These are phyloP conservation scores for Brachyistius frenatus DNA, from an alignment of 2,113 vertebrate genomes.

Conservation along the genomic window DNA sequence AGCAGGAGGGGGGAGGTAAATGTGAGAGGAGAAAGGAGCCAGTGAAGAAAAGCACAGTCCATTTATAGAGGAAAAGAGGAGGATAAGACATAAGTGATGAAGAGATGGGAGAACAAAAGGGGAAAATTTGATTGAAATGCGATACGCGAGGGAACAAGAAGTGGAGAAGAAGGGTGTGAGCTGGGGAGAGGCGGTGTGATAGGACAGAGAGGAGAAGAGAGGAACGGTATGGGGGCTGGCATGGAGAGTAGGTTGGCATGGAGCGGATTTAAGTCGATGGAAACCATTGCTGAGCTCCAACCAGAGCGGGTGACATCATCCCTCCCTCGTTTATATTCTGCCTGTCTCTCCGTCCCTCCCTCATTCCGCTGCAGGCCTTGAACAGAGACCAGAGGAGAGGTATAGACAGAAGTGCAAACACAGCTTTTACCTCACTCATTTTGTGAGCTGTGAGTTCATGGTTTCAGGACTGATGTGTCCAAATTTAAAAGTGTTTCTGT, in stretches of 20 bases:
- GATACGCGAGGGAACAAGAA: slow-evolving; percentile 14
- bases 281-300: slow-evolving; percentile 69
- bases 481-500: background rate
- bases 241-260: slow-evolving; percentile 51
- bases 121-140: slow-evolving; percentile 12
- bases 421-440: slow-evolving; percentile 25
- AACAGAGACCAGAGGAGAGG: slow-evolving; percentile 22
- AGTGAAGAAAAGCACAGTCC: background rate
- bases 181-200: slow-evolving; percentile 33
- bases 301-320: slow-evolving; percentile 64
- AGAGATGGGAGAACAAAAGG: slow-evolving; percentile 9
- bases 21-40: background rate
- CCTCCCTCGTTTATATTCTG: slow-evolving; percentile 32
- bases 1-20: background rate
- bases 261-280: slow-evolving; percentile 57
- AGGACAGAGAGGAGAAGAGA: background rate
- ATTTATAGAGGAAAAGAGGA: slow-evolving; percentile 17
- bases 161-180: slow-evolving; percentile 28
- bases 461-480: slow-evolving; percentile 1
- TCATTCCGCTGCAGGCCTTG: slow-evolving; percentile 11
- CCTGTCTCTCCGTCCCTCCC: slow-evolving; percentile 18
- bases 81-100: slow-evolving; percentile 16
- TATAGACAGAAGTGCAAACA: slow-evolving; percentile 36
- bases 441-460: slow-evolving; percentile 21
- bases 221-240: slow-evolving; percentile 48